Base-by-base conservation (phyloP, 1,140 invertebrate genomes). In the Potamilus streckersoni region DNA sequence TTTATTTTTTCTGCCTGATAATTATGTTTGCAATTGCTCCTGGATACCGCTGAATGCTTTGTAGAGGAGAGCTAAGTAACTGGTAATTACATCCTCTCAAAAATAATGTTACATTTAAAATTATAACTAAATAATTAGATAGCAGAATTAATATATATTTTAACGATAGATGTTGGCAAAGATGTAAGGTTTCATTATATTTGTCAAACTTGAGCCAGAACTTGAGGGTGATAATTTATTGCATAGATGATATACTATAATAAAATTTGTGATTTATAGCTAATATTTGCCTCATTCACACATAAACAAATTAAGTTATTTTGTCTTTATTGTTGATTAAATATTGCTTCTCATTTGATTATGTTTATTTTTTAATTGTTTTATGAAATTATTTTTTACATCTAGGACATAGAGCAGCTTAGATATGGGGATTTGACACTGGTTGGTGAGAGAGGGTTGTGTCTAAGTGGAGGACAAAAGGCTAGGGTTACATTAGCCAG, bases 391-490 rank as follows among this genome's bases (percentile, higher is more conserved):
- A 38, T 6, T 38, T 71, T 61, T 55, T 12, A 3, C 68, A 56
- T 62, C 16, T 62, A 88, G 83, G 96, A 98, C 89, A 93, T 97
- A 81, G 91, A 93, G 67, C 91, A 93, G 17, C 92, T 96, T 78
- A 91, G 93, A 0, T 90, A 94, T 80, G 94, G 94, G 13, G 97
- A 98, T 86, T 92, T 93, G 81, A 98, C 96, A 0, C 91, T 96
- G 57, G 95, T 98, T 23, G 96, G 96, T 1, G 95, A 96, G 79
- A 91, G 94, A 73, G 97, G 96, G 27, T 92, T 93, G 1, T 93
- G 93, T 0, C 89, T 96, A 0, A 96, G 95, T 88, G 96, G 96
- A 69, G 96, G 97, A n/a, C 96, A 98, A 90, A 94, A 94, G 76
- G 96, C 96, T 0, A 92, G 96, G 82, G 94, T 98, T 2, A 96